Evolutionary conservation across 1,140 invertebrate genomes (phyloP).

Genomic region (Antheraea pernyi): DNA sequence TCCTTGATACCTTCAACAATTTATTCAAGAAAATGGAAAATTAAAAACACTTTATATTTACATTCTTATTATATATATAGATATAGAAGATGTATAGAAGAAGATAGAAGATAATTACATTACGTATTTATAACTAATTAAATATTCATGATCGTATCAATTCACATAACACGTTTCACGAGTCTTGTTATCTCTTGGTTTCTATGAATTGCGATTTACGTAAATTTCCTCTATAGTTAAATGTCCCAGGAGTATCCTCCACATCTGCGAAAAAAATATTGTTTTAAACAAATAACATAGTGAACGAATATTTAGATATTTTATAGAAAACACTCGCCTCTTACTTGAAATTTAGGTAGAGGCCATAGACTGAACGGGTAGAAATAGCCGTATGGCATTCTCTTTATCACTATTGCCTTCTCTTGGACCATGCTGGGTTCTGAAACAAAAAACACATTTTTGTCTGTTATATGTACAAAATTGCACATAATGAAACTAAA

Average conservation of each 20-base stretch:
- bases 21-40: too few relatives aligned
- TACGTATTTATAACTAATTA: neutral
- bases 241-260: constrained; percentile 3
- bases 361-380: constrained; percentile 68
- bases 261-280: neutral
- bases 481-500: too few relatives aligned
- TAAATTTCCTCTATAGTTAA: neutral
- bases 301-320: neutral
- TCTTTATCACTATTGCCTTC: constrained; percentile 53
- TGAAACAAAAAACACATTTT: constrained; percentile 38
- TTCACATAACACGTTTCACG: neutral
- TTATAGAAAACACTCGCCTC: constrained; percentile 31
- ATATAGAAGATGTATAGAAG: too few relatives aligned
- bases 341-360: constrained; percentile 50
- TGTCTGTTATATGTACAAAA: too few relatives aligned
- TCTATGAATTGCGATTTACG: neutral
- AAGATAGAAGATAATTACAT: too few relatives aligned
- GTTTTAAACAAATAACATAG: neutral
- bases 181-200: neutral
- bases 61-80: too few relatives aligned
- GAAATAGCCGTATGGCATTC: constrained; percentile 55
- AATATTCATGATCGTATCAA: neutral
- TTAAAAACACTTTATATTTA: too few relatives aligned
- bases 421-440: constrained; percentile 54
- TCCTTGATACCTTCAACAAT: too few relatives aligned